Percentiles rank a stretch among this genome's conserved stretches.
phyloP scores from a whole-genome alignment of 2,888 invertebrate species.

The Dryobota labecula region DNA sequence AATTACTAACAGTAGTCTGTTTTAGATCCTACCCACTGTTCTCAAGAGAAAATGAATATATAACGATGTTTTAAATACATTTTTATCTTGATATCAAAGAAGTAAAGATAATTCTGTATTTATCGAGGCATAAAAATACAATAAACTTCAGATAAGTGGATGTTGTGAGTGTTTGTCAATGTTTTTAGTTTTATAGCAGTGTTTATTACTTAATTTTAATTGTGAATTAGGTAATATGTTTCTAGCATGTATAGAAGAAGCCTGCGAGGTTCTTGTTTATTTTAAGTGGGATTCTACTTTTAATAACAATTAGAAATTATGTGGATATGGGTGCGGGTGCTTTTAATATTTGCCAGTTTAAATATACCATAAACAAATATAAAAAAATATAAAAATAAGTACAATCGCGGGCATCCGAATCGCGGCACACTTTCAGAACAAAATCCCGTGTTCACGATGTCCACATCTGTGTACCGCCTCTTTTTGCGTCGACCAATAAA shows the following conservation, averaged over 20 bases:
- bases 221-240: constrained; percentile 7
- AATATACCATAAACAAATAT: not conserved
- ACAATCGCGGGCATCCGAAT: too few relatives aligned
- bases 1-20: not conserved
- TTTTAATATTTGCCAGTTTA: not conserved
- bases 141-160: constrained; percentile 33
- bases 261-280: not conserved
- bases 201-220: constrained; percentile 47
- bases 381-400: not conserved
- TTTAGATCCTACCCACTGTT: not conserved
- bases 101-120: constrained; percentile 33
- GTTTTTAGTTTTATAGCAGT: constrained; percentile 36
- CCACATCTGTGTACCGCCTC: too few relatives aligned
- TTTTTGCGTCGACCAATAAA: too few relatives aligned
- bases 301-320: not conserved
- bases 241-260: too few relatives aligned
- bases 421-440: too few relatives aligned
- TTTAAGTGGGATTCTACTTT: not conserved
- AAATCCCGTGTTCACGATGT: too few relatives aligned
- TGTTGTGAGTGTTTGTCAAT: constrained; percentile 28
- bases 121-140: constrained; percentile 16
- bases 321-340: too few relatives aligned
- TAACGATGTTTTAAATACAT: constrained; percentile 18
- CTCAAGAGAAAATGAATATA: constrained; percentile 6
- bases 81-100: constrained; percentile 37